These are phyloP conservation scores for Heliornis fulica DNA, from an alignment of 2,113 vertebrate genomes.

Conservation along the genomic window DNA sequence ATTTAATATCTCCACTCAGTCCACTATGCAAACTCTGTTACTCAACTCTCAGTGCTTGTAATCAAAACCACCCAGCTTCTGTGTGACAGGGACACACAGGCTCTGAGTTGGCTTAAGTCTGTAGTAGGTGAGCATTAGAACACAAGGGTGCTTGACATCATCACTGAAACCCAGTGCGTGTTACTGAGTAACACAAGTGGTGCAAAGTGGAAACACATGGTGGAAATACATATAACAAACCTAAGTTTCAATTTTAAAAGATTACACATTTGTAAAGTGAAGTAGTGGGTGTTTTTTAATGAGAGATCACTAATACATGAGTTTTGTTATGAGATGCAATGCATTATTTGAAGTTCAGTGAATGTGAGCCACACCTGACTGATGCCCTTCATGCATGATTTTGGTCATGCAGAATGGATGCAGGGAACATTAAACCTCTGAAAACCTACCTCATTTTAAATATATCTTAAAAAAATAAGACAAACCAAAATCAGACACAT, in stretches of 20 bases:
- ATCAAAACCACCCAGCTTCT: background rate
- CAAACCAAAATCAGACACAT: background rate
- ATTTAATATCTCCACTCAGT: background rate
- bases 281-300: background rate
- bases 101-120: background rate
- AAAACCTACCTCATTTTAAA: background rate
- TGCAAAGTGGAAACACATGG: background rate
- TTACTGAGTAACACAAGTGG: background rate
- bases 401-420: background rate
- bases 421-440: background rate
- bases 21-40: background rate
- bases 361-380: background rate
- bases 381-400: background rate
- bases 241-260: background rate
- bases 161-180: background rate
- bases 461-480: conserved; percentile 24
- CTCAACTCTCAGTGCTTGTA: background rate
- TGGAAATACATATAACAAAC: background rate
- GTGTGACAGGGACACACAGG: background rate
- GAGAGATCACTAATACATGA: background rate
- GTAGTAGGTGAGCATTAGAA: background rate
- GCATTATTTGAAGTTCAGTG: background rate
- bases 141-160: background rate
- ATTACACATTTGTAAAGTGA: background rate
- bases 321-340: background rate